Conservation (phyloP, 2,113 vertebrate genomes). For the Mus spicilegus region DNA sequence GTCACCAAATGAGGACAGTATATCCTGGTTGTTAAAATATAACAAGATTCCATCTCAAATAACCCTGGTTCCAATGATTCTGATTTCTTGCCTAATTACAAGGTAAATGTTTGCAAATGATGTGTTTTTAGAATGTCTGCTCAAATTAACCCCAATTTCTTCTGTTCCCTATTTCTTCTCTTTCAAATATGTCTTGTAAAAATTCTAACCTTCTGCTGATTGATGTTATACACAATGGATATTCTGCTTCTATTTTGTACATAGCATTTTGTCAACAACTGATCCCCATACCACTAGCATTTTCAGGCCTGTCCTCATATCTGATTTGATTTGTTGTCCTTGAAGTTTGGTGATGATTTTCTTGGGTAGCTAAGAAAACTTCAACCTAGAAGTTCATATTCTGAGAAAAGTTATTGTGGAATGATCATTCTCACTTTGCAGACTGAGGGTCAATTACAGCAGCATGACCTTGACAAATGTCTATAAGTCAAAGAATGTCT, state of each 20-base stretch:
- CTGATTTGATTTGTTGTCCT: constrained; percentile 55
- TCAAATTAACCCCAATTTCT: neutral
- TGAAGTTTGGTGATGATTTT: constrained; percentile 57
- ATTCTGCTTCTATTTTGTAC: neutral
- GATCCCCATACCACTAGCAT: neutral
- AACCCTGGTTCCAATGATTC: neutral
- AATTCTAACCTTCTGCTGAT: neutral
- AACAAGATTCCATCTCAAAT: neutral
- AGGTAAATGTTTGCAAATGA: neutral
- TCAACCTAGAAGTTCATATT: constrained; percentile 49
- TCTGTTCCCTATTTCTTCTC: neutral
- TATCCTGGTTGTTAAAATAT: neutral
- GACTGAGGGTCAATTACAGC: constrained; percentile 64
- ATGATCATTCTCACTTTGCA: constrained; percentile 62
- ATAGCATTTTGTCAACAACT: neutral
- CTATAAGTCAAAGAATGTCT: constrained; percentile 65
- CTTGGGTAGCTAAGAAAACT: constrained; percentile 55
- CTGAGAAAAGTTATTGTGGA: constrained; percentile 65
- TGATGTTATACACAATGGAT: neutral
- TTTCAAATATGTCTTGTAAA: neutral
- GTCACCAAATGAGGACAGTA: neutral
- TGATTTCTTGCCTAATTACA: neutral
- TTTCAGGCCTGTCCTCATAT: neutral
- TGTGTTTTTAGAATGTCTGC: neutral
- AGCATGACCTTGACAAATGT: constrained; percentile 74